Evolutionary conservation across 2,888 invertebrate genomes (phyloP).

Genomic region (Barypeithes pellucidus): DNA sequence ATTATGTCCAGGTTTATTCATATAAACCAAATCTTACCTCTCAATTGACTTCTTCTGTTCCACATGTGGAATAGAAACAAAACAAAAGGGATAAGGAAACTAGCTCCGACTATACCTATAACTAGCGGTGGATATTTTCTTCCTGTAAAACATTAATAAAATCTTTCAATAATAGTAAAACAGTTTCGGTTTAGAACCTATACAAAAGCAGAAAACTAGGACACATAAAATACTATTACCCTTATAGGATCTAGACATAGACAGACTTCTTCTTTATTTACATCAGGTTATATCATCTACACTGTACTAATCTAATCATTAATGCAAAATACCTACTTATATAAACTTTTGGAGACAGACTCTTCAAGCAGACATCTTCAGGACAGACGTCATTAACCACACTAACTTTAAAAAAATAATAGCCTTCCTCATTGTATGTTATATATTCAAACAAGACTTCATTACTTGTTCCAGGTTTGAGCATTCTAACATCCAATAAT

Average conservation of each 20-base stretch:
- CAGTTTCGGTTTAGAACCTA: neutral
- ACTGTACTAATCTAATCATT: no score
- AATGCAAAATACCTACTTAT: constrained; percentile 56
- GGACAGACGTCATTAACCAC: constrained; percentile 56
- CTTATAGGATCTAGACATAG: no score
- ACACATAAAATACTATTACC: no score
- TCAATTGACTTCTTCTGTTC: constrained; percentile 55
- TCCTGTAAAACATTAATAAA: constrained; percentile 53
- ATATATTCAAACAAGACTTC: constrained; percentile 55
- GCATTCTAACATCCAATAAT: constrained; percentile 57
- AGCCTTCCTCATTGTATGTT: constrained; percentile 61
- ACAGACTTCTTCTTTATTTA: no score
- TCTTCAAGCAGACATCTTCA: constrained; percentile 58
- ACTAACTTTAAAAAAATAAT: constrained; percentile 59
- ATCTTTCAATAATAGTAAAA: no score
- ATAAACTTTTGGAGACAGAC: constrained; percentile 57
- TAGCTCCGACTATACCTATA: constrained; percentile 63
- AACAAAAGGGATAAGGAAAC: constrained; percentile 60
- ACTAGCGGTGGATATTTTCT: constrained; percentile 60
- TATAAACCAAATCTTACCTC: constrained; percentile 45
- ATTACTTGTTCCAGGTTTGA: constrained; percentile 34
- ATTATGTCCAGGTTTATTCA: no score
- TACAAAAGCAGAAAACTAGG: no score
- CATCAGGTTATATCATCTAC: no score
- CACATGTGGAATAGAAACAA: constrained; percentile 60